phyloP scores from a whole-genome alignment of 2,888 invertebrate genomes.

The Plemyria rubiginata region DNA sequence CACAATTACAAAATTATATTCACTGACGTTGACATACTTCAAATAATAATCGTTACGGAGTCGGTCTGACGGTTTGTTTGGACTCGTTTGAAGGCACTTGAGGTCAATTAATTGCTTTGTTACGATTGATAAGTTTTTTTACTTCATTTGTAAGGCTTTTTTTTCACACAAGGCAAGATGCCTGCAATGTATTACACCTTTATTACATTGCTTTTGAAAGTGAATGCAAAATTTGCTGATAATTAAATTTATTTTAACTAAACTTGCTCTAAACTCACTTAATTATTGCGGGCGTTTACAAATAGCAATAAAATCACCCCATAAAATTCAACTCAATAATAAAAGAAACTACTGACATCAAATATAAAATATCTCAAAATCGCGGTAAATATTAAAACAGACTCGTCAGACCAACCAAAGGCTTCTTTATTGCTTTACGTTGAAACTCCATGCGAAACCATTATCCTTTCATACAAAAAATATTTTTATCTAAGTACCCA shows the following conservation, averaged over 20 bases:
- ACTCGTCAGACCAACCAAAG: constrained; percentile 68
- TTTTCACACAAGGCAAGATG: constrained; percentile 2
- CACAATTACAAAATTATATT: constrained; percentile 72
- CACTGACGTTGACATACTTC: constrained; percentile 59
- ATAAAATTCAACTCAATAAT: background rate
- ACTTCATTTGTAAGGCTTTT: constrained; percentile 24
- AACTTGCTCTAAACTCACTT: constrained; percentile 1
- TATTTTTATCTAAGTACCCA: constrained; percentile 28
- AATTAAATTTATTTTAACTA: background rate
- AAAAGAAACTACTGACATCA: constrained; percentile 21
- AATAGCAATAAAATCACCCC: background rate
- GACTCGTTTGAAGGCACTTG: constrained; percentile 82
- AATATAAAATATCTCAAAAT: constrained; percentile 27
- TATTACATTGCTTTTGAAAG: background rate
- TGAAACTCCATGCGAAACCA: constrained; percentile 45
- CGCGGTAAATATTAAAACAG: constrained; percentile 42
- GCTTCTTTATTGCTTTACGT: constrained; percentile 75
- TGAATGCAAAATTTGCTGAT: background rate
- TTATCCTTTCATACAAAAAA: constrained; percentile 42
- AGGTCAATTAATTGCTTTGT: constrained; percentile 71
- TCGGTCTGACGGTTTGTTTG: constrained; percentile 64
- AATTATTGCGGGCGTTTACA: background rate
- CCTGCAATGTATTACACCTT: too few relatives aligned
- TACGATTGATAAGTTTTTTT: constrained; percentile 67
- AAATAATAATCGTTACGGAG: constrained; percentile 50